These are phyloP conservation scores for Acrobasis suavella DNA, from an alignment of 2,888 invertebrate species.

Conservation along the genomic window DNA sequence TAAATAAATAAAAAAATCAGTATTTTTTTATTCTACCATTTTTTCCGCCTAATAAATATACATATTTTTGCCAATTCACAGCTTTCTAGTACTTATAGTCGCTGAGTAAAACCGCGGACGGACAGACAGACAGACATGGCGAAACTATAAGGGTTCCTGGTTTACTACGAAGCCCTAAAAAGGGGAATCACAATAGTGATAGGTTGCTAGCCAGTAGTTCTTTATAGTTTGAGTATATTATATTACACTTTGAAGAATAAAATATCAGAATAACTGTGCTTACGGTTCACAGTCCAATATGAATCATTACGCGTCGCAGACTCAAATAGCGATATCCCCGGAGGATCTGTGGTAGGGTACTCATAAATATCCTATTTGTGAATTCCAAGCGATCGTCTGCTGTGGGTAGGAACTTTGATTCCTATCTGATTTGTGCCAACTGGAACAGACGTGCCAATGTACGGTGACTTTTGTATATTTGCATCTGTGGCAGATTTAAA, in stretches of 20 bases:
- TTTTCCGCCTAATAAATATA: too few relatives aligned
- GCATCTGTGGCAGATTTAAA: neutral
- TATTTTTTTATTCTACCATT: too few relatives aligned
- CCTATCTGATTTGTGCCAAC: conserved; percentile 54
- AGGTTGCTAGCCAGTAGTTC: too few relatives aligned
- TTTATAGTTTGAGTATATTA: too few relatives aligned
- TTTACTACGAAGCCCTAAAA: too few relatives aligned
- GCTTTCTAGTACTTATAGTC: too few relatives aligned
- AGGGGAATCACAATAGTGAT: too few relatives aligned
- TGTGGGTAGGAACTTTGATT: conserved; percentile 53
- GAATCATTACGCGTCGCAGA: conserved; percentile 57
- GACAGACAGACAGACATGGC: too few relatives aligned
- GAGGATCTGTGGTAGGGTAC: conserved; percentile 46
- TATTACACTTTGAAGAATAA: neutral
- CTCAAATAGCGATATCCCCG: conserved; percentile 58
- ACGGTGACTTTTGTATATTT: neutral
- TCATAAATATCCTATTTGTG: conserved; percentile 62
- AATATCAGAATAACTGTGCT: conserved; percentile 8
- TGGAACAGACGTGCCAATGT: neutral
- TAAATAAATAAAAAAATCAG: too few relatives aligned
- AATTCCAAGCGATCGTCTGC: conserved; percentile 59
- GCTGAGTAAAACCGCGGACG: too few relatives aligned
- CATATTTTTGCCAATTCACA: too few relatives aligned
- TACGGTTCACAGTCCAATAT: conserved; percentile 33
- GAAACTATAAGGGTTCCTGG: too few relatives aligned